Conservation (phyloP, 2,888 invertebrate species). For the Crepidodera aurea region DNA sequence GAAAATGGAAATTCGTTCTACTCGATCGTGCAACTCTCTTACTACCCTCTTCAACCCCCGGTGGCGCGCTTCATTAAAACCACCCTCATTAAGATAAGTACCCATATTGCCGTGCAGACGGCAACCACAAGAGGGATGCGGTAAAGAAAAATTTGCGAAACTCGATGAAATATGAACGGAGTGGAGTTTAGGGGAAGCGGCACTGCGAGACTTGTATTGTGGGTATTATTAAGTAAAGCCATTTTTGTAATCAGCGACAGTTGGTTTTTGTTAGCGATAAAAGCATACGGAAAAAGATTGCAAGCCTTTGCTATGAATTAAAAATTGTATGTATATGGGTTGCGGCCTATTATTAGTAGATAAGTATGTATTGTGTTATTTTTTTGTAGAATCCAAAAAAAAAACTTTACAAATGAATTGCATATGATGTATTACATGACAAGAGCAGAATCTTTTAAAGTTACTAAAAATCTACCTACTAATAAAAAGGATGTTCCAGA, state of each 20-base stretch:
- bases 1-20: constrained; percentile 11
- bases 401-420: too few relatives aligned
- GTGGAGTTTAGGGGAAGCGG: constrained; percentile 3
- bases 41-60: constrained; percentile 4
- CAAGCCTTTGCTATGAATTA: too few relatives aligned
- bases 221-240: not conserved
- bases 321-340: too few relatives aligned
- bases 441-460: too few relatives aligned
- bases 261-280: constrained; percentile 2
- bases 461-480: too few relatives aligned
- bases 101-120: constrained; percentile 43
- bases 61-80: constrained; percentile 47
- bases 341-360: too few relatives aligned
- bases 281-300: too few relatives aligned
- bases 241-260: constrained; percentile 3
- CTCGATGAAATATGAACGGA: constrained; percentile 35
- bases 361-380: too few relatives aligned
- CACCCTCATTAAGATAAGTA: constrained; percentile 50
- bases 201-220: not conserved
- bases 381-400: too few relatives aligned
- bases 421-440: too few relatives aligned
- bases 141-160: constrained; percentile 43
- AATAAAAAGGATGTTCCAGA: too few relatives aligned
- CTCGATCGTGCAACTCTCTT: constrained; percentile 10
- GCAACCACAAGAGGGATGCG: constrained; percentile 38